Percentiles rank a stretch among this genome's conserved stretches.
Evolutionary conservation across 2,888 invertebrate species (phyloP).

Genomic region (Drymonia ruficornis): DNA sequence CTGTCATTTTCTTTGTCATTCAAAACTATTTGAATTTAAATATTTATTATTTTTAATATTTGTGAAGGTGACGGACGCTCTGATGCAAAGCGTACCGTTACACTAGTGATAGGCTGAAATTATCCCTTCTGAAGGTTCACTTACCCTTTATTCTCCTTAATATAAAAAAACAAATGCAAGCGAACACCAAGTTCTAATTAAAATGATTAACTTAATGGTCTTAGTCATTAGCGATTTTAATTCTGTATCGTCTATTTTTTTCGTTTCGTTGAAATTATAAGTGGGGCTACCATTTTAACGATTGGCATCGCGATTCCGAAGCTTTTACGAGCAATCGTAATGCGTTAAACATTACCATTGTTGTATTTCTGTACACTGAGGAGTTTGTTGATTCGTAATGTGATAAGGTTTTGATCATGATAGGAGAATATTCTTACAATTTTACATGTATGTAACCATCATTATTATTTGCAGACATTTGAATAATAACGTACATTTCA

Average conservation of each 20-base stretch:
- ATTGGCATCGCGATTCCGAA: constrained; percentile 56
- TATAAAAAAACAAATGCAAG: constrained; percentile 58
- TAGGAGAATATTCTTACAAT: too few species aligned
- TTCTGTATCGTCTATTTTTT: constrained; percentile 74
- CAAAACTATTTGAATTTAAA: neutral
- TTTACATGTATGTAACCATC: too few species aligned
- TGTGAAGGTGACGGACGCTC: too few species aligned
- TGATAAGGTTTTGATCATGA: too few species aligned
- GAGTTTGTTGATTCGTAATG: neutral
- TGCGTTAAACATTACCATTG: constrained; percentile 49
- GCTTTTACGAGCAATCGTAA: constrained; percentile 60
- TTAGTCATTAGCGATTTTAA: constrained; percentile 85
- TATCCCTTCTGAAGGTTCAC: constrained; percentile 2
- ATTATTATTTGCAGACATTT: too few species aligned
- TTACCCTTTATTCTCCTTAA: constrained; percentile 35
- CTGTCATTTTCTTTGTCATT: too few species aligned
- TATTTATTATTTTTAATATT: too few species aligned
- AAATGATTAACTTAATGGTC: constrained; percentile 85
- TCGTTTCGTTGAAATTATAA: constrained; percentile 67
- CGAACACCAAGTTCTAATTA: constrained; percentile 81
- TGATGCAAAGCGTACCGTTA: too few species aligned
- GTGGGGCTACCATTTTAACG: constrained; percentile 60
- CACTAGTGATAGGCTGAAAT: neutral
- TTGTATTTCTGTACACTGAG: constrained; percentile 16
- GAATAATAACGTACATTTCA: too few species aligned